Percentiles rank a stretch among this genome's conserved stretches.
These are phyloP conservation scores for Carettochelys insculpta DNA, from an alignment of 2,113 vertebrate genomes.

Conservation along the genomic window DNA sequence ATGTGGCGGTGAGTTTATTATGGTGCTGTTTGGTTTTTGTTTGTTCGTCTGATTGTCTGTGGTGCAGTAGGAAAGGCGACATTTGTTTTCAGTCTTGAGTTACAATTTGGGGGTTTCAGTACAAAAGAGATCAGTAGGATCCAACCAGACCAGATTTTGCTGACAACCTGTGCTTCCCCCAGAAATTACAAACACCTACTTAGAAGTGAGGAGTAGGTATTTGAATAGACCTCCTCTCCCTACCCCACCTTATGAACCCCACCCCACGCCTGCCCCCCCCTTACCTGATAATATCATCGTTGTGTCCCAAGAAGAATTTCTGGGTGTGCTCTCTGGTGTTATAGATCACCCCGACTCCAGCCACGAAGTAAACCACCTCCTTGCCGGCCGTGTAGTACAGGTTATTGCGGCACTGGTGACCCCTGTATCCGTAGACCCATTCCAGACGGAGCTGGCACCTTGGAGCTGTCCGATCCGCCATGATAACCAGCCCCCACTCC, in stretches of 20 bases:
- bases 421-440: conserved; percentile 97
- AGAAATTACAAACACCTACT: neutral
- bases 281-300: conserved; percentile 99
- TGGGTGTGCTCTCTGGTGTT: conserved; percentile 96
- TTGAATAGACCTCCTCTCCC: conserved; percentile 40
- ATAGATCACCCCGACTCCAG: conserved; percentile 96
- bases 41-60: neutral
- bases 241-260: conserved; percentile 57
- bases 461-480: conserved; percentile 96
- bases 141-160: neutral
- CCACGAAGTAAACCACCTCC: conserved; percentile 98
- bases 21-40: neutral
- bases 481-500: conserved; percentile 74
- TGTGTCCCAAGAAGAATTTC: conserved; percentile 98
- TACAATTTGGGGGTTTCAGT: neutral
- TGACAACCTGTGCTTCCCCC: neutral
- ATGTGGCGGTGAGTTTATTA: fast-evolving
- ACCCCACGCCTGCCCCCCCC: conserved; percentile 57
- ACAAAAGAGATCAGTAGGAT: neutral
- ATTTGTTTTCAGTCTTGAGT: conserved; percentile 1
- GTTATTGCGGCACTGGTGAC: conserved; percentile 98
- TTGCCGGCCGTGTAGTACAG: conserved; percentile 96
- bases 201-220: conserved; percentile 6
- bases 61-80: conserved; percentile 6
- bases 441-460: conserved; percentile 93